phyloP scores from a whole-genome alignment of 2,888 invertebrate genomes.

The Eutolmus rufibarbis region DNA sequence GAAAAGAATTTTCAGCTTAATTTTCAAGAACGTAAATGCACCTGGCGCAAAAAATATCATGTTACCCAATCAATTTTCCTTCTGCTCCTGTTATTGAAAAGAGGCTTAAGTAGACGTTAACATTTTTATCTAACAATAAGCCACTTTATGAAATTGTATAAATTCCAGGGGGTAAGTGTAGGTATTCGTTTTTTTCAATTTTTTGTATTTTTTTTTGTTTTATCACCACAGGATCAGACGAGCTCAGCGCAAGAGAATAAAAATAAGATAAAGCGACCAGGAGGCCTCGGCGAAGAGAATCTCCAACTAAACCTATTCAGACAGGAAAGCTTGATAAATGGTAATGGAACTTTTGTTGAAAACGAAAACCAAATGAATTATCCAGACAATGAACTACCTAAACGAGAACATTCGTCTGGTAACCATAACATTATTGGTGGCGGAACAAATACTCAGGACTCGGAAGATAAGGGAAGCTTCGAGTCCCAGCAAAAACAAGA shows the following conservation, averaged over 20 bases:
- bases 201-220: no score
- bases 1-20: background rate
- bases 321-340: constrained; percentile 41
- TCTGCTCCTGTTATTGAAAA: background rate
- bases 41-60: background rate
- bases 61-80: background rate
- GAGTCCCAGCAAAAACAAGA: constrained; percentile 19
- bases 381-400: constrained; percentile 12
- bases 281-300: background rate
- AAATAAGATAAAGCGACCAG: constrained; percentile 17
- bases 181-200: background rate
- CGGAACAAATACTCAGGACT: constrained; percentile 33
- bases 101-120: background rate
- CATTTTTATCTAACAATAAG: background rate
- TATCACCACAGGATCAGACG: constrained; percentile 18
- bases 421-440: constrained; percentile 1
- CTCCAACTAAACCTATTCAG: constrained; percentile 24
- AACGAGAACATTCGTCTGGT: constrained; percentile 11
- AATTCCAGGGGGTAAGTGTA: background rate
- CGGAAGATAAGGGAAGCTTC: constrained; percentile 28
- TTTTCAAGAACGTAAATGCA: background rate
- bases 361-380: constrained; percentile 43
- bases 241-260: background rate
- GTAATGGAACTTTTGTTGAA: constrained; percentile 36
- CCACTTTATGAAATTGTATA: background rate